Base-by-base conservation (phyloP, 1,140 invertebrate genomes). In the Bombyx mandarina region DNA sequence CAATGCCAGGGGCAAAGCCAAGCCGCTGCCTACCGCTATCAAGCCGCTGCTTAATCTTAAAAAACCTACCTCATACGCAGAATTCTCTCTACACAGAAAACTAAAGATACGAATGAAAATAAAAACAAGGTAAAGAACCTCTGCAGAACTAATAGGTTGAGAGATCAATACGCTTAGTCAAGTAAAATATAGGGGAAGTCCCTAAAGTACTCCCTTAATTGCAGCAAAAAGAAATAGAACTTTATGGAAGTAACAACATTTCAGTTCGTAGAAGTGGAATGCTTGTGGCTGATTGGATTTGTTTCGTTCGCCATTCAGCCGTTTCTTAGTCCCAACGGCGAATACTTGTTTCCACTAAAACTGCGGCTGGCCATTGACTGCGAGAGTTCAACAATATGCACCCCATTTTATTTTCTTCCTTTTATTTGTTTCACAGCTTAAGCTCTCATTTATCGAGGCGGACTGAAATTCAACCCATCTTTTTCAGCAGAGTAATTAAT, bases 281-380 rank as follows among this genome's bases (percentile, higher is more conserved):
- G 61, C 60, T 73, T 63, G 67, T 54, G 63, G 64, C 52, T 75
- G 71, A 81, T 79, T 75, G 74, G 76, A 76, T 81, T 75, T 72
- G 73, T 75, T 74, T 77, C 69, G 63, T 66, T 72, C 55, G 69
- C 67, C 66, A 66, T 71, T 71, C 60, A 58, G 47, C 59, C 60
- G 55, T 53, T 65, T 43, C 52, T 60, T 58, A 63, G 66, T 56
- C 60, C 59, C 55, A 62, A 63, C 60, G 53, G 61, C 56, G 53
- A 45, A 58, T 61, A 60, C 56, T 66, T 57, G 54, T 60, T 57
- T 67, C 63, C 62, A 61, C 63, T 69, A 66, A 67, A 77, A 72
- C 63, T 61, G 65, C 60, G 61, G 66, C 65, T 62, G 70, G 66
- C 71, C 65, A 70, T 74, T 67, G 68, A 69, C 66, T 73, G 61